Base-by-base conservation (phyloP, 2,113 vertebrate species). In the Cyrtonyx montezumae region DNA sequence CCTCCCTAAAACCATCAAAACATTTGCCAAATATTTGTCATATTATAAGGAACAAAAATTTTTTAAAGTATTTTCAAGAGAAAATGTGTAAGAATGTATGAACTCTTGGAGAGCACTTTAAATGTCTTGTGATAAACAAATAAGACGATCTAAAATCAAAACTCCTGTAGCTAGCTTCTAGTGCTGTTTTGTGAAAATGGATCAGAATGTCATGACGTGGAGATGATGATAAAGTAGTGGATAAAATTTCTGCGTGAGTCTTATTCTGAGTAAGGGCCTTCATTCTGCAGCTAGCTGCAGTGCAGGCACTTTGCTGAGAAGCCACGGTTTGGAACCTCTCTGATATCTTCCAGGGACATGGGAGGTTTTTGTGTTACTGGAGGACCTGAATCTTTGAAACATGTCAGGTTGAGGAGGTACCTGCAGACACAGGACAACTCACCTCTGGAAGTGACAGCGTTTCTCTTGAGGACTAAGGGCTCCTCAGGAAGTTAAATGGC, bases 1-100 rank as follows among this genome's bases (percentile, higher is more conserved):
- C 84, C 43, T 86, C 73, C 26, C 69, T 81, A 66, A 78, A 87
- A 85, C 81, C 87, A 51, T 70, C 76, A 79, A 85, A 95, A 78
- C 56, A 53, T 16, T 16, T 20, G 51, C 30, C 51, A 53, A 30
- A 53, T 30, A 48, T 92, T 84, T 82, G 42, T 87, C 70, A 88
- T 79, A 66, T 90, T 81, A 32, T 15, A 79, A 58, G 40, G 61
- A 85, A n/a, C 5, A 81, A 87, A 76, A 79, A 74, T 20, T 84
- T 84, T 34, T 89, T 74, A 55, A 80, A 83, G 43, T 55, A 17
- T 66, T 94, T 92, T 77, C 59, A 70, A 71, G 43, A 28, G 28
- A 30, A 48, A 40, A 32, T n/a, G 20, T 18, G 6, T 49, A 46
- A 68, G 66, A 46, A 28, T 30, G n/a, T 76, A 67, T 68, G n/a